These are phyloP conservation scores for Acrobasis consociella DNA, from an alignment of 2,888 invertebrate species.

Conservation along the genomic window DNA sequence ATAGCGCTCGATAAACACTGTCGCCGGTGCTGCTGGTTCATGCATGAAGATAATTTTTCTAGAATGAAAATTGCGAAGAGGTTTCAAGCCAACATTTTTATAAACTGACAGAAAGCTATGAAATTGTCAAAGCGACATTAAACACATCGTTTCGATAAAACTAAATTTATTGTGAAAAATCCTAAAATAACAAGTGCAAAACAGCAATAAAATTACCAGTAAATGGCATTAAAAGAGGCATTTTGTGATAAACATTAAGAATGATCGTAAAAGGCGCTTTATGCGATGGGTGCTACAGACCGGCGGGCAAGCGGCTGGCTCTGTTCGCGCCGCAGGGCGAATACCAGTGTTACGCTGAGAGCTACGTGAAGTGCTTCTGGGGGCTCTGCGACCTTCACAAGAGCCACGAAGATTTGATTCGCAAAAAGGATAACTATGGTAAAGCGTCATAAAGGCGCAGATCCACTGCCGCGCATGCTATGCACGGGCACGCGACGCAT, in stretches of 20 bases:
- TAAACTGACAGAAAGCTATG: background rate
- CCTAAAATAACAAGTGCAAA: background rate
- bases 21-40: no score
- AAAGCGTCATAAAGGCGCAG: background rate
- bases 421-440: slow-evolving; percentile 38
- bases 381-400: slow-evolving; percentile 62
- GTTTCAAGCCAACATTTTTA: no score
- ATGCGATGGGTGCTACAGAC: slow-evolving; percentile 55
- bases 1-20: no score
- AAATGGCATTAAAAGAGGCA: background rate
- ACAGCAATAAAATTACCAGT: background rate
- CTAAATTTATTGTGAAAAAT: slow-evolving; percentile 1
- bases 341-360: slow-evolving; percentile 64
- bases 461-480: no score
- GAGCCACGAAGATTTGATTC: slow-evolving; percentile 46
- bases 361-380: slow-evolving; percentile 73
- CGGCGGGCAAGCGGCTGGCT: slow-evolving; percentile 50
- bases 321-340: slow-evolving; percentile 54
- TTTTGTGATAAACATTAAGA: slow-evolving; percentile 26
- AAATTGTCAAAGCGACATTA: slow-evolving; percentile 3
- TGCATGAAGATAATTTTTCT: no score
- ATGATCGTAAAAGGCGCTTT: slow-evolving; percentile 45
- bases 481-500: no score
- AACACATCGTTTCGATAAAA: background rate
- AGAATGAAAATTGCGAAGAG: no score